Evolutionary conservation across 2,888 invertebrate genomes (phyloP).

Genomic region (Bombylius major): DNA sequence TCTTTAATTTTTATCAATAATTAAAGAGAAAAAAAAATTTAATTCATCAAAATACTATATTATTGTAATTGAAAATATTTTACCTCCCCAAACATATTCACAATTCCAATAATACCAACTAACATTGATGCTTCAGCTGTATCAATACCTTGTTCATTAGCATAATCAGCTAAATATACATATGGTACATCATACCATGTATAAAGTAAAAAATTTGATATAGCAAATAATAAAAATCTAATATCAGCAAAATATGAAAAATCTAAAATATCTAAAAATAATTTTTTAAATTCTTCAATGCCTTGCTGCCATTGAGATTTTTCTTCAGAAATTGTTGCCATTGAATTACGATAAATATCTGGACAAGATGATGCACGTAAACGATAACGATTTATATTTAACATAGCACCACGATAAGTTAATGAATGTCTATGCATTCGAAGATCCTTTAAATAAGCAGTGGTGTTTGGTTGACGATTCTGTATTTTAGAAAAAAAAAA

Average conservation of each 20-base stretch:
- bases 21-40: conserved; percentile 10
- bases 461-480: conserved; percentile 10
- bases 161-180: conserved; percentile 76
- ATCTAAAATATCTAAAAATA: conserved; percentile 65
- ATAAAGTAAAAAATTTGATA: conserved; percentile 82
- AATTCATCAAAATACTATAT: too few relatives aligned
- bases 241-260: conserved; percentile 66
- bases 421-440: conserved; percentile 64
- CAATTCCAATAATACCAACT: conserved; percentile 74
- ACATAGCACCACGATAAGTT: conserved; percentile 74
- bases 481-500: conserved; percentile 2
- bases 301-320: conserved; percentile 56
- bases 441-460: conserved; percentile 58
- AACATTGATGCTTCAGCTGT: conserved; percentile 66
- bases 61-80: neutral
- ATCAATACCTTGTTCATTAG: conserved; percentile 55
- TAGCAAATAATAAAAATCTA: conserved; percentile 62
- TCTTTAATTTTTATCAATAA: conserved; percentile 37
- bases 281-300: conserved; percentile 64
- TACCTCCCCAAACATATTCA: conserved; percentile 82
- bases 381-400: conserved; percentile 68
- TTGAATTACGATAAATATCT: conserved; percentile 75
- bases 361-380: conserved; percentile 80
- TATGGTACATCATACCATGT: conserved; percentile 91
- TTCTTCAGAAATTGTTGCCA: conserved; percentile 74